Base-by-base conservation (phyloP, 1,140 invertebrate species). In the Maniola jurtina region DNA sequence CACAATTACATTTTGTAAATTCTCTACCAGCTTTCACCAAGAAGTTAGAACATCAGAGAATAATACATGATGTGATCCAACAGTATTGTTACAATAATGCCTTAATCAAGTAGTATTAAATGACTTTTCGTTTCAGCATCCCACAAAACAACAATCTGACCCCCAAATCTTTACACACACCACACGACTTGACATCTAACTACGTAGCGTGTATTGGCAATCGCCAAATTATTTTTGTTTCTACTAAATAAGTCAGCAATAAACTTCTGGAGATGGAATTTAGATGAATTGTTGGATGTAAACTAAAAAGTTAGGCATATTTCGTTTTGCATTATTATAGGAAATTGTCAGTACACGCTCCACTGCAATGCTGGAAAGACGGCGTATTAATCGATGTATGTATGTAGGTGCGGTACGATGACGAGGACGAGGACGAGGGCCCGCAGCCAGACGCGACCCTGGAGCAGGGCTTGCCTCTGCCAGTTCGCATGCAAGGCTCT, bases 371-470 rank as follows among this genome's bases (percentile, higher is more conserved):
- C 14, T 7, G 0, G 7, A 16, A 25, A 52, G 47, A 11, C 5
- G n/a, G 14, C 6, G 15, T 61, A 14, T 36, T 58, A 61, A 48
- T 65, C 10, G 35, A 55, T n/a, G 34, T 35, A 45, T 34, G n/a
- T 80, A 58, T 89, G 45, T 91, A 98, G 96, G 94, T 96, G 93
- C 96, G 96, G 91, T 97, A 97, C 93, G 96, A 98, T 91, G 97
- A 98, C 93, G 96, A 98, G 92, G 97, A 98, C 92, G 97, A 97
- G 93, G 97, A 98, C 94, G 97, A 98, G 94, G 97, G 96, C 89
- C 96, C 96, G 84, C 96, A 97, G 92, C 96, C 97, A 85, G 97
- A 98, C 92, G 94, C 96, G 78, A 96, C 96, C 91, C 93, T 98
- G 92, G 97, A 98, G 93, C 96, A 97, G 93, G 97, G 97, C 82